Conservation (phyloP, 2,888 invertebrate species). For the Tiliacea aurago region DNA sequence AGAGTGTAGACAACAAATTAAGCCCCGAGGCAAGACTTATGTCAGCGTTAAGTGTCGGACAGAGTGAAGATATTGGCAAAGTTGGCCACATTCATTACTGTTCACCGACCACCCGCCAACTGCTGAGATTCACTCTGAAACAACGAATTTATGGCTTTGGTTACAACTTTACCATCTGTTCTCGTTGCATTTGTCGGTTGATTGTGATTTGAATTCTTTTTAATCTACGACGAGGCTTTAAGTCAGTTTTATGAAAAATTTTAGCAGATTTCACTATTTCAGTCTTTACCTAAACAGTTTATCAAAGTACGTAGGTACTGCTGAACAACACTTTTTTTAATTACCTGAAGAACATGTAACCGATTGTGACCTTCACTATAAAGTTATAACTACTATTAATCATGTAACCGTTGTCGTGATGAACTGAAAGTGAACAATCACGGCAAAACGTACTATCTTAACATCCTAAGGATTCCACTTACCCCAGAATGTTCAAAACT, state of each 20-base stretch:
- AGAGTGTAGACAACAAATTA: conserved; percentile 7
- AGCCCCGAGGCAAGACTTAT: conserved; percentile 2
- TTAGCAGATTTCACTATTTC: not conserved
- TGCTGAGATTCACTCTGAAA: conserved; percentile 19
- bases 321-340: not conserved
- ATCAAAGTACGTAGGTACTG: not conserved
- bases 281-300: not conserved
- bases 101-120: conserved; percentile 5
- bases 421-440: not conserved
- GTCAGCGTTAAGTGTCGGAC: conserved; percentile 6
- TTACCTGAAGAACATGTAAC: not conserved
- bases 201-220: conserved; percentile 1
- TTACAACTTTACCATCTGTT: not conserved
- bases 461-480: not conserved
- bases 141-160: conserved; percentile 1
- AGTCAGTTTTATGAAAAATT: not conserved
- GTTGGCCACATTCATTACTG: conserved; percentile 40
- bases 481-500: conserved; percentile 12
- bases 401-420: not conserved
- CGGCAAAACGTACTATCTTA: not conserved
- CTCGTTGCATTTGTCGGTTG: conserved; percentile 10
- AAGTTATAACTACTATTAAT: not conserved
- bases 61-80: conserved; percentile 37
- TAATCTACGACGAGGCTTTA: not conserved
- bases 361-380: not conserved